A percentile compares a stretch with the other conserved stretches of the same genome.
phyloP scores from a whole-genome alignment of 2,888 invertebrate species.

The Agrotis exclamationis region DNA sequence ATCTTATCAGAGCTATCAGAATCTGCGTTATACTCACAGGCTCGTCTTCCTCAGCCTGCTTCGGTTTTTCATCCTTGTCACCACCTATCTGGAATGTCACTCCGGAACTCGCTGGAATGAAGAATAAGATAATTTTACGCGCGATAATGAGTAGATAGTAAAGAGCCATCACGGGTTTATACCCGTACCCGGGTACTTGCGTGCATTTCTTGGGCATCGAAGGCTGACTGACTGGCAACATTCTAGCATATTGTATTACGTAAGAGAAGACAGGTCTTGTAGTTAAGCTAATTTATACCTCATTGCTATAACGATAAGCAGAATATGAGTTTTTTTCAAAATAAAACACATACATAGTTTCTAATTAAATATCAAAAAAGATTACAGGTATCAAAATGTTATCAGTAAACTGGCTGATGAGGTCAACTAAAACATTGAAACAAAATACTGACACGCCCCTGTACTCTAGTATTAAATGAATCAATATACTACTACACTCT shows the following conservation, averaged over 20 bases:
- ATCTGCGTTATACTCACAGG: conserved; percentile 82
- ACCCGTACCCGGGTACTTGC: no score
- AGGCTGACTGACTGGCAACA: no score
- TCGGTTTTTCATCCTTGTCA: conserved; percentile 91
- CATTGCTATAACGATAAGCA: not conserved
- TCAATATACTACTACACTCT: conserved; percentile 11
- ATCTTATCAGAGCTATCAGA: conserved; percentile 69
- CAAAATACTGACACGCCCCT: conserved; percentile 33
- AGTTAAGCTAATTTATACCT: not conserved
- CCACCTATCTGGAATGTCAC: conserved; percentile 94
- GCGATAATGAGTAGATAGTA: not conserved
- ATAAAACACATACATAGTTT: not conserved
- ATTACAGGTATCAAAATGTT: conserved; percentile 23
- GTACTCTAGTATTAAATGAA: conserved; percentile 15
- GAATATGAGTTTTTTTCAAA: no score
- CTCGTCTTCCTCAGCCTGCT: conserved; percentile 90
- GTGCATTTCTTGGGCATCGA: no score
- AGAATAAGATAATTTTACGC: conserved; percentile 7
- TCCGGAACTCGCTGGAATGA: conserved; percentile 87
- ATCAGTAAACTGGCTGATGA: conserved; percentile 20
- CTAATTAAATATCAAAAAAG: not conserved
- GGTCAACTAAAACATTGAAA: conserved; percentile 21
- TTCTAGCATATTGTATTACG: not conserved
- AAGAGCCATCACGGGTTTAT: not conserved
- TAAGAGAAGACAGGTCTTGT: not conserved